Base-by-base conservation (phyloP, 2,888 invertebrate genomes). In the Pseudococcus viburni region DNA sequence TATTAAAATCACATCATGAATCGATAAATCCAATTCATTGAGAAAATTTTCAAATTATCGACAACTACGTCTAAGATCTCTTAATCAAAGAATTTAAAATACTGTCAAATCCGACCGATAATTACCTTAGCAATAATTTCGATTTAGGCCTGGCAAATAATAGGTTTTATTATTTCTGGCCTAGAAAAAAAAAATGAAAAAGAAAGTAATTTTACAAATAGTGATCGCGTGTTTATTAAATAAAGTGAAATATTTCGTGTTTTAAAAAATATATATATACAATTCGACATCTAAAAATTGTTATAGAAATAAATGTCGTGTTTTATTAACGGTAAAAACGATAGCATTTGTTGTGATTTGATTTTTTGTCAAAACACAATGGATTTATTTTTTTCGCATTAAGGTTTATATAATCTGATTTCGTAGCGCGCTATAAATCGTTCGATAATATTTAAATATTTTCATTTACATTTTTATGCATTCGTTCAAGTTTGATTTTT, bases 121-220 rank as follows among this genome's bases (percentile, higher is more conserved):
- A 73, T 73, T 73, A 73, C 17, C 73, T 33, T 33, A 17, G 11
- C 19, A n/a, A 39, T 77, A 83, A 83, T 83, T 83, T 46, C 15
- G n/a, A 46, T 7, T 83, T 12, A 83, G 46, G 46, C 80, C 1
- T 46, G 11, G 15, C 68, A 73, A 73, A 46, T 83, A 46, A 83
- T 46, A 46, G 80, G 46, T 46, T 83, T 46, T 17, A 83, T 83
- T 83, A 46, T n/a, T 11, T 12, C 12, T n/a, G 46, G 46, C 42
- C 46, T 46, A 42, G 80, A 46, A 83, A 83, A 80, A 33, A 73
- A 83, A 83, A 83, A 83, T 46, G 46, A n/a, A 5, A 46, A 83
- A 46, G 33, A 83, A 83, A 83, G 80, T 83, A 83, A 83, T 83
- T 83, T 83, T 83, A 83, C 80, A 46, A 83, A 83, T 83, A 83